phyloP scores from a whole-genome alignment of 2,797 vertebrate genomes.

The Aselliscus stoliczkanus region DNA sequence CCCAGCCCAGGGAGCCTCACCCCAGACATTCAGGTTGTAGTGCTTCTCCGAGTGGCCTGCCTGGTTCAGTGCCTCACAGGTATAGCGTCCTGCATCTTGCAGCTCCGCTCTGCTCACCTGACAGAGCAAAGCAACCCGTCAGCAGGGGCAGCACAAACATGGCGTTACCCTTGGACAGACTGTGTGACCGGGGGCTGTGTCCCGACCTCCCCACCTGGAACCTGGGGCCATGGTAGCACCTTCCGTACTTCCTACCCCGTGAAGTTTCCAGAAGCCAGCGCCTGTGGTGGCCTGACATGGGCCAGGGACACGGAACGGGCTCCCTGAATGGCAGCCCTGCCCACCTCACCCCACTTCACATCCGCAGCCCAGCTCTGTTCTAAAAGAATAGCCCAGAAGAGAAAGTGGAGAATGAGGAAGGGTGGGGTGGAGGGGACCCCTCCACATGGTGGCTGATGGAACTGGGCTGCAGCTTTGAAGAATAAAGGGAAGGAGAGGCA shows the following conservation, averaged over 20 bases:
- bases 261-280: background rate
- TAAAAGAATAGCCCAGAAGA: background rate
- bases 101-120: constrained; percentile 80
- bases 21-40: constrained; percentile 78
- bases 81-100: constrained; percentile 74
- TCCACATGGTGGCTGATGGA: accelerated
- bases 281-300: accelerated
- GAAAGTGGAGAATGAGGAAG: background rate
- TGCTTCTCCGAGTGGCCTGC: constrained; percentile 67
- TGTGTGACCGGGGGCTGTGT: background rate
- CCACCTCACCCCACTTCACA: background rate
- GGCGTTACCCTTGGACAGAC: background rate
- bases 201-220: background rate
- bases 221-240: accelerated
- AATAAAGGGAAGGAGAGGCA: background rate
- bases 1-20: constrained; percentile 64
- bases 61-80: constrained; percentile 70
- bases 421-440: background rate
- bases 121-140: background rate
- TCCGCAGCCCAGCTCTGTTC: background rate
- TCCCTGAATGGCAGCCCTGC: background rate
- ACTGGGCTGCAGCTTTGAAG: background rate
- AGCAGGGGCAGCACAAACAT: background rate
- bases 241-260: accelerated
- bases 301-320: accelerated